Evolutionary conservation across 92 coral and sea anemone species (phyloP).

Genomic region (Meandrina meandrites): DNA sequence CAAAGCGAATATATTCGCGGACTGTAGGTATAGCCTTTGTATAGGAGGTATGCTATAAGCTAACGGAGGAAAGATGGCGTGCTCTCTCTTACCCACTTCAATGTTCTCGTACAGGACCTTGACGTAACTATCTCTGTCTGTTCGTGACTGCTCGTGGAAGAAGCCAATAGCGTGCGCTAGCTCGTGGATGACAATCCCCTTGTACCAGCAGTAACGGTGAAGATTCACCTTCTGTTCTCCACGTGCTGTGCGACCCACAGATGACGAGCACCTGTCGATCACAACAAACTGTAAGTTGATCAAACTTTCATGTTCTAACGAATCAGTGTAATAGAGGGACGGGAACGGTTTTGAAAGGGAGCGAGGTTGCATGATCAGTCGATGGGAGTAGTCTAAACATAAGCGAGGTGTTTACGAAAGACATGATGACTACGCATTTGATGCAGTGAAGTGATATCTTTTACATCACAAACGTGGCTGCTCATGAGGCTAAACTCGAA

Average conservation of each 20-base stretch:
- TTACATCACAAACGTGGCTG: too few relatives aligned
- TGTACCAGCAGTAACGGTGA: constrained; percentile 40
- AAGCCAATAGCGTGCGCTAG: constrained; percentile 44
- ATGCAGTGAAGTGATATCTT: too few relatives aligned
- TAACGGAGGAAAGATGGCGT: neutral
- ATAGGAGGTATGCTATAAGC: neutral
- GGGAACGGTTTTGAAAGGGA: neutral
- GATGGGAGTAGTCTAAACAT: too few relatives aligned
- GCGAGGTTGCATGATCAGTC: too few relatives aligned
- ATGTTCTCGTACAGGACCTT: constrained; percentile 30
- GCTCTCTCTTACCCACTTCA: constrained; percentile 9
- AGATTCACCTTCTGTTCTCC: constrained; percentile 47
- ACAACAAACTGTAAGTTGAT: neutral
- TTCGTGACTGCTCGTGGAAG: constrained; percentile 47
- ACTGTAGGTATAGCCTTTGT: neutral
- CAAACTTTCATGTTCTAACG: neutral
- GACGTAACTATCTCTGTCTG: constrained; percentile 42
- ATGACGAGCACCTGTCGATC: constrained; percentile 46
- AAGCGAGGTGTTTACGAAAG: neutral
- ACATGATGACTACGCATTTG: neutral
- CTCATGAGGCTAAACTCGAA: too few relatives aligned
- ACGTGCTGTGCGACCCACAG: constrained; percentile 51
- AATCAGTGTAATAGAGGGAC: neutral
- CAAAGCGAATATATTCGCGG: neutral
- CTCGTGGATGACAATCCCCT: constrained; percentile 54